Percentiles rank a stretch among this genome's conserved stretches.
Evolutionary conservation across 1,140 invertebrate genomes (phyloP).

Genomic region (Olivierus martensii): DNA sequence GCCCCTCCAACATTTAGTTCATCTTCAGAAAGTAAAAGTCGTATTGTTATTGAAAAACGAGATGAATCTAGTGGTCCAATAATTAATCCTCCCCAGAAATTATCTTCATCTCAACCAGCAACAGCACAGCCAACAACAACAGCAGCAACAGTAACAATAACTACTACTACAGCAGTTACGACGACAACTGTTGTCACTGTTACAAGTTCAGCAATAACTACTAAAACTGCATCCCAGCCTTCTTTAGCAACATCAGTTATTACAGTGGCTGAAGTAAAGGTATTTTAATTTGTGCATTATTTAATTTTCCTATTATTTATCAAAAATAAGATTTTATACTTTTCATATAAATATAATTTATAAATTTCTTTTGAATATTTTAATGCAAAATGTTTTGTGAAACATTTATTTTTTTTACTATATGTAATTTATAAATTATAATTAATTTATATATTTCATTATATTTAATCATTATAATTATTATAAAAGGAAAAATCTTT

Average conservation of each 20-base stretch:
- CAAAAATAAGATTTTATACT: too few relatives aligned
- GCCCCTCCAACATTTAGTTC: slow-evolving; percentile 49
- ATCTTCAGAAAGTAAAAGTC: slow-evolving; percentile 59
- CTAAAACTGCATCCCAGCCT: neutral
- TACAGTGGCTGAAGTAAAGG: slow-evolving; percentile 8
- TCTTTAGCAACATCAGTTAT: neutral
- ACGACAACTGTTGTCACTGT: neutral
- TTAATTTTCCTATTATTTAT: too few relatives aligned
- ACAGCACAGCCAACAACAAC: neutral
- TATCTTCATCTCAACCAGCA: neutral
- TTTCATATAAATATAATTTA: too few relatives aligned
- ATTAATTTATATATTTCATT: too few relatives aligned
- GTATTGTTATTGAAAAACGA: slow-evolving; percentile 64
- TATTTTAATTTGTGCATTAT: too few relatives aligned
- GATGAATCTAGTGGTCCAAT: slow-evolving; percentile 47
- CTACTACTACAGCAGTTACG: neutral
- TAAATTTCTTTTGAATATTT: too few relatives aligned
- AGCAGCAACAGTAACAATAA: neutral
- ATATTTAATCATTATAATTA: too few relatives aligned
- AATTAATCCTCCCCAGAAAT: slow-evolving; percentile 2
- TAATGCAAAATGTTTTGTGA: too few relatives aligned
- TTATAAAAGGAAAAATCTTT: too few relatives aligned
- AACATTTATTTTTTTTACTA: too few relatives aligned
- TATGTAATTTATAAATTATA: too few relatives aligned
- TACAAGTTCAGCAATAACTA: neutral